Evolutionary conservation across 1,140 invertebrate genomes (phyloP).

Genomic region (Drosophila yakuba): DNA sequence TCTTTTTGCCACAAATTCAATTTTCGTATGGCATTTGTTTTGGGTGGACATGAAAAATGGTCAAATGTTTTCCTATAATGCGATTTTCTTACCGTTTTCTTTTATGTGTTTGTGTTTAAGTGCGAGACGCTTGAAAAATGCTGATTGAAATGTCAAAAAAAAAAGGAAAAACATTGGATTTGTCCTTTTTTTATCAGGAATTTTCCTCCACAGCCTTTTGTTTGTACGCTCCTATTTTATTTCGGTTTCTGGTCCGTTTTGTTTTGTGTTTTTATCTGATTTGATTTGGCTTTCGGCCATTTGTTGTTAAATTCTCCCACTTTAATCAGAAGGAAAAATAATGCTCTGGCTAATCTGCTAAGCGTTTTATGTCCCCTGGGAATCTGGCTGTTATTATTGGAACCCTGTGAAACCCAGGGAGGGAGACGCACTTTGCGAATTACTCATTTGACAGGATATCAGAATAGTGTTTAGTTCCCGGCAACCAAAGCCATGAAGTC

Average conservation of each 20-base stretch:
- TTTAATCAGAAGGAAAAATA: constrained; percentile 69
- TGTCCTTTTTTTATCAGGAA: constrained; percentile 24
- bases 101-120: constrained; percentile 51
- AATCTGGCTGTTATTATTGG: constrained; percentile 30
- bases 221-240: constrained; percentile 54
- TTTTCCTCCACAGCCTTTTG: constrained; percentile 38
- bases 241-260: constrained; percentile 46
- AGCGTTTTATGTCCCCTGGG: constrained; percentile 58
- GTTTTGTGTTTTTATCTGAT: constrained; percentile 52
- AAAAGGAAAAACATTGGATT: constrained; percentile 28
- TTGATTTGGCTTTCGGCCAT: constrained; percentile 71
- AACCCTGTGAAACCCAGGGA: constrained; percentile 4
- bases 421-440: constrained; percentile 56
- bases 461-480: constrained; percentile 1
- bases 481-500: neutral
- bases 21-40: constrained; percentile 57
- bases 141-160: constrained; percentile 69
- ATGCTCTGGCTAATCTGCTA: constrained; percentile 63
- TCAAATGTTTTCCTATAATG: constrained; percentile 79
- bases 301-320: constrained; percentile 71
- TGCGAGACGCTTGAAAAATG: constrained; percentile 54
- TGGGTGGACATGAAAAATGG: constrained; percentile 62
- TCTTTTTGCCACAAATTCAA: constrained; percentile 69
- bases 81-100: constrained; percentile 73
- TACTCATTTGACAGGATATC: constrained; percentile 46